Percentiles rank a stretch among this genome's conserved stretches.
These are phyloP conservation scores for Montipora sp. DNA, from an alignment of 64 coral and sea anemone species.

Conservation along the genomic window DNA sequence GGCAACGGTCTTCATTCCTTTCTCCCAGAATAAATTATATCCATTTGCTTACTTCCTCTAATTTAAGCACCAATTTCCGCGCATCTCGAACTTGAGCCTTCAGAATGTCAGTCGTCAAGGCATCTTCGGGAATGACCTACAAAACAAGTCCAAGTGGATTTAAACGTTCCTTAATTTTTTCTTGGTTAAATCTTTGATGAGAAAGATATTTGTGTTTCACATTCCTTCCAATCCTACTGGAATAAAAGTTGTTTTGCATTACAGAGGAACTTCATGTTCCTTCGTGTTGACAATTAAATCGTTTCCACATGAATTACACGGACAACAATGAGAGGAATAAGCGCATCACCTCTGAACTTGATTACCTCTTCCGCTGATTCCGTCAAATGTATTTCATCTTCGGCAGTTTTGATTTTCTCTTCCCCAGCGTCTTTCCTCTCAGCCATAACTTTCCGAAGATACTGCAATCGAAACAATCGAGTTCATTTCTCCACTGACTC, in stretches of 20 bases:
- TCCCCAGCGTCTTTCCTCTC: conserved; percentile 60
- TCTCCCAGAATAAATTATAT: background rate
- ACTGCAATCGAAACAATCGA: conserved; percentile 10
- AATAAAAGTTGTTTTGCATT: too few species aligned
- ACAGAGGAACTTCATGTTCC: too few species aligned
- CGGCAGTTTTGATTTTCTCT: conserved; percentile 62
- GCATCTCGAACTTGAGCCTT: conserved; percentile 89
- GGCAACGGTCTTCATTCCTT: too few species aligned
- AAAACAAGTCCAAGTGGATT: background rate
- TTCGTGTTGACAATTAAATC: too few species aligned
- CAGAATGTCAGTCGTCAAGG: conserved; percentile 40
- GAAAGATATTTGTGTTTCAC: too few species aligned
- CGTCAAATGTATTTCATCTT: conserved; percentile 57
- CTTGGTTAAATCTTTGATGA: background rate
- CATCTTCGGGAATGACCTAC: background rate
- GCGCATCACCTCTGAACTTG: too few species aligned
- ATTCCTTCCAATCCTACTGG: too few species aligned
- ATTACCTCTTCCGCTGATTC: conserved; percentile 49
- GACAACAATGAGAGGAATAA: background rate
- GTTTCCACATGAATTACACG: too few species aligned
- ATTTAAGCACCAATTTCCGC: conserved; percentile 58
- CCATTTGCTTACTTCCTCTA: conserved; percentile 67
- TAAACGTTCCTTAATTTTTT: background rate
- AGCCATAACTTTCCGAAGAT: conserved; percentile 58
- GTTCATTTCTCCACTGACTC: background rate